These are phyloP conservation scores for Sebastes iracundus DNA, from an alignment of 2,797 vertebrate genomes.

Conservation along the genomic window DNA sequence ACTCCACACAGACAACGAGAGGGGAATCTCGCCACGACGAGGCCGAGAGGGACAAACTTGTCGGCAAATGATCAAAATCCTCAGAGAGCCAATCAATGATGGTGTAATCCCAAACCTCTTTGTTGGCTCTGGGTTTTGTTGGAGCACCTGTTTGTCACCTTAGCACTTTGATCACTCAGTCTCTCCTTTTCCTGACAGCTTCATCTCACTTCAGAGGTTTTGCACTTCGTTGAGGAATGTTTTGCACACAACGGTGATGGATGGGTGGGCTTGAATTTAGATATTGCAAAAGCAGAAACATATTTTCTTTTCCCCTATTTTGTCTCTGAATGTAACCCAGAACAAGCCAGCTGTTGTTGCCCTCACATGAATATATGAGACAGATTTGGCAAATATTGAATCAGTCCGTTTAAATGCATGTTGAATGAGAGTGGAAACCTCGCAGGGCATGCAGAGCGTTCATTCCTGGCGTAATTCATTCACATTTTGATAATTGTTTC, in stretches of 20 bases:
- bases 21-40: slow-evolving; percentile 5
- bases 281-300: background rate
- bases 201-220: background rate
- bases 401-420: slow-evolving; percentile 32
- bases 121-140: slow-evolving; percentile 44
- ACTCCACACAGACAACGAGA: slow-evolving; percentile 30
- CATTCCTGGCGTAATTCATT: slow-evolving; percentile 33
- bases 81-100: background rate
- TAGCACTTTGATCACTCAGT: slow-evolving; percentile 27
- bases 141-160: slow-evolving; percentile 56
- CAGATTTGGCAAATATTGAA: slow-evolving; percentile 35
- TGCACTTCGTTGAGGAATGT: slow-evolving; percentile 2
- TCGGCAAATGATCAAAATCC: slow-evolving; percentile 43
- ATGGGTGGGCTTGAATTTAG: background rate
- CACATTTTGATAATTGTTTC: slow-evolving; percentile 47
- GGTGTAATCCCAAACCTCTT: slow-evolving; percentile 37
- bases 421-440: slow-evolving; percentile 28
- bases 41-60: background rate
- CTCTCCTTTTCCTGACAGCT: background rate
- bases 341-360: background rate
- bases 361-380: slow-evolving; percentile 5
- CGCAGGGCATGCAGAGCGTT: slow-evolving; percentile 1
- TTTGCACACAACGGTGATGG: background rate
- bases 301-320: background rate
- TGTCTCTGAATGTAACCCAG: background rate